These are phyloP conservation scores for Hypercompe scribonia DNA, from an alignment of 2,888 invertebrate genomes.

Conservation along the genomic window DNA sequence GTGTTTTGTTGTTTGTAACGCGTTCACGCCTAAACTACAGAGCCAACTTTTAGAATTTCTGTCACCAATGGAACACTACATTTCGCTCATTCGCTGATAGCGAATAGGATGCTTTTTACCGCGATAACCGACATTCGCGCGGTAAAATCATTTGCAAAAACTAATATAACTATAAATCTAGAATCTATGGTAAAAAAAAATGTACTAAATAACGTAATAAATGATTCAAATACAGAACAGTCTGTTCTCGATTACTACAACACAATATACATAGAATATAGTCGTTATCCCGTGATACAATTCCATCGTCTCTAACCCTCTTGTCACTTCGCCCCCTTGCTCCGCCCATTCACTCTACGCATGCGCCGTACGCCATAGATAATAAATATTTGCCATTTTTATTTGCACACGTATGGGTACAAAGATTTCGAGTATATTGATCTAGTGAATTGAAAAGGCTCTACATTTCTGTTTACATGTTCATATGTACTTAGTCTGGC, in stretches of 20 bases:
- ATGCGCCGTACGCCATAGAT: slow-evolving; percentile 33
- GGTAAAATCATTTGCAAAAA: too few species aligned
- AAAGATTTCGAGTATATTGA: slow-evolving; percentile 36
- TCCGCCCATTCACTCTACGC: slow-evolving; percentile 44
- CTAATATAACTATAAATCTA: too few species aligned
- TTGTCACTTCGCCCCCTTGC: slow-evolving; percentile 30
- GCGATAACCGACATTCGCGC: too few species aligned
- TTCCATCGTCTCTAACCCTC: slow-evolving; percentile 19
- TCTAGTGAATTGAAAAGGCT: slow-evolving; percentile 26
- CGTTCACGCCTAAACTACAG: too few species aligned
- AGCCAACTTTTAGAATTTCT: too few species aligned
- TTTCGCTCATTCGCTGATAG: too few species aligned
- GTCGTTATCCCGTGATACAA: slow-evolving; percentile 16
- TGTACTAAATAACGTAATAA: not conserved
- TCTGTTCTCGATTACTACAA: slow-evolving; percentile 13
- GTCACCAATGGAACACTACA: too few species aligned
- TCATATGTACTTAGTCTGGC: not conserved
- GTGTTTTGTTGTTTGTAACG: too few species aligned
- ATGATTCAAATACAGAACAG: not conserved
- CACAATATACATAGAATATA: not conserved
- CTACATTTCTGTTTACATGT: not conserved
- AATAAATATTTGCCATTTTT: slow-evolving; percentile 50
- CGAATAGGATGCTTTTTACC: too few species aligned
- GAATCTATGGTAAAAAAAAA: too few species aligned
- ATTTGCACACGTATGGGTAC: slow-evolving; percentile 46